A percentile compares a stretch with the other conserved stretches of the same genome.
Evolutionary conservation across 2,888 invertebrate genomes (phyloP).

Genomic region (Panorpa germanica): DNA sequence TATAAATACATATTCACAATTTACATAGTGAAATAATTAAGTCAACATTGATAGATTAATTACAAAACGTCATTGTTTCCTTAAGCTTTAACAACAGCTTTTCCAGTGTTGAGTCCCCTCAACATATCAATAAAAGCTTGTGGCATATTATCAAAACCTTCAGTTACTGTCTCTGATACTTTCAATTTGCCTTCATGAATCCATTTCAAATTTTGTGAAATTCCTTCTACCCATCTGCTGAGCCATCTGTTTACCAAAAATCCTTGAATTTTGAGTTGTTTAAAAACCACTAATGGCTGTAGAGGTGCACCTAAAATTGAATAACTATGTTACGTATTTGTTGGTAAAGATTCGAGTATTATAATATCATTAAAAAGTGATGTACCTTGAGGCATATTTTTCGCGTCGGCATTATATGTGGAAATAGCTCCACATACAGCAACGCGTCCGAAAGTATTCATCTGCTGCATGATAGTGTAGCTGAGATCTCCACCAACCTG

Average conservation of each 20-base stretch:
- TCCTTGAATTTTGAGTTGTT: slow-evolving; percentile 42
- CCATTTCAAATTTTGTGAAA: slow-evolving; percentile 39
- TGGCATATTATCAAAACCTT: slow-evolving; percentile 57
- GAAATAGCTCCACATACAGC: slow-evolving; percentile 47
- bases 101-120: slow-evolving; percentile 47
- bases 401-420: slow-evolving; percentile 32
- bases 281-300: slow-evolving; percentile 32
- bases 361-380: too few species aligned
- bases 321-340: too few species aligned
- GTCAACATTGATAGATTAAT: too few species aligned
- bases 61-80: too few species aligned
- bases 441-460: slow-evolving; percentile 39
- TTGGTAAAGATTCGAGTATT: too few species aligned
- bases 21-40: too few species aligned
- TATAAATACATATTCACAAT: too few species aligned
- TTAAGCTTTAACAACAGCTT: slow-evolving; percentile 44
- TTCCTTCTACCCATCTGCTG: slow-evolving; percentile 39
- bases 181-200: slow-evolving; percentile 47
- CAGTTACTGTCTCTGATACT: slow-evolving; percentile 45
- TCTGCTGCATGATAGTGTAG: slow-evolving; percentile 33
- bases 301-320: slow-evolving; percentile 21
- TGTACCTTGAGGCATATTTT: slow-evolving; percentile 21
- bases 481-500: slow-evolving; percentile 43
- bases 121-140: slow-evolving; percentile 44
- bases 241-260: slow-evolving; percentile 26